A percentile compares a stretch with the other conserved stretches of the same genome.
Conservation (phyloP, 1,140 invertebrate genomes). For the Hydropsyche tenuis region DNA sequence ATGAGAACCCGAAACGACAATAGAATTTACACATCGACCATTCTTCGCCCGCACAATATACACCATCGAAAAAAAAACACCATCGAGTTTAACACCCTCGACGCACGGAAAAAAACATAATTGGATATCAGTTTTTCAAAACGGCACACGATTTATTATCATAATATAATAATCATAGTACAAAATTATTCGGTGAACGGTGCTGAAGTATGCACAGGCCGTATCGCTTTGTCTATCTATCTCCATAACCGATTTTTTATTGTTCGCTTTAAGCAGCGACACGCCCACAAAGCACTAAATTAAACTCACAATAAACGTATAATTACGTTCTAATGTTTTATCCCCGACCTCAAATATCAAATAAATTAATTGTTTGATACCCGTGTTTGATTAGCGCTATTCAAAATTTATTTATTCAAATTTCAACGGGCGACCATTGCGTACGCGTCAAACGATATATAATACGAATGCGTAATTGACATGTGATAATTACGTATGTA, state of each 20-base stretch:
- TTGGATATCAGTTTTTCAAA: neutral
- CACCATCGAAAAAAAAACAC: neutral
- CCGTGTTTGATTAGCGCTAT: neutral
- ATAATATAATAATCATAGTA: too few relatives aligned
- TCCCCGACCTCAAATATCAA: constrained; percentile 17
- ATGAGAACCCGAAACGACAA: neutral
- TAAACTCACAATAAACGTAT: constrained; percentile 21
- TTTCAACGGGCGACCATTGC: neutral
- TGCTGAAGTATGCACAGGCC: constrained; percentile 1
- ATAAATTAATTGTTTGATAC: constrained; percentile 2
- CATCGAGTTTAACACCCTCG: neutral
- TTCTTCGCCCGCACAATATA: too few relatives aligned
- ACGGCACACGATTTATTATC: neutral
- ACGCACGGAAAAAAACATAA: neutral
- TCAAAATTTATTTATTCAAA: neutral
- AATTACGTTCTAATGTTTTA: constrained; percentile 31
- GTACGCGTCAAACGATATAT: too few relatives aligned
- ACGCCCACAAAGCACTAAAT: constrained; percentile 21
- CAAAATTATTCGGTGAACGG: neutral
- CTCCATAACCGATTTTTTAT: constrained; percentile 1
- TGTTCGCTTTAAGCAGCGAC: neutral
- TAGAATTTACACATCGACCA: too few relatives aligned
- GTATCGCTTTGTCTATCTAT: neutral
- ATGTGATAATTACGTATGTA: constrained; percentile 6
- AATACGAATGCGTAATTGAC: neutral